Percentiles rank a stretch among this genome's conserved stretches.
Evolutionary conservation across 2,113 vertebrate species (phyloP).

Genomic region (Atractosteus spatula): DNA sequence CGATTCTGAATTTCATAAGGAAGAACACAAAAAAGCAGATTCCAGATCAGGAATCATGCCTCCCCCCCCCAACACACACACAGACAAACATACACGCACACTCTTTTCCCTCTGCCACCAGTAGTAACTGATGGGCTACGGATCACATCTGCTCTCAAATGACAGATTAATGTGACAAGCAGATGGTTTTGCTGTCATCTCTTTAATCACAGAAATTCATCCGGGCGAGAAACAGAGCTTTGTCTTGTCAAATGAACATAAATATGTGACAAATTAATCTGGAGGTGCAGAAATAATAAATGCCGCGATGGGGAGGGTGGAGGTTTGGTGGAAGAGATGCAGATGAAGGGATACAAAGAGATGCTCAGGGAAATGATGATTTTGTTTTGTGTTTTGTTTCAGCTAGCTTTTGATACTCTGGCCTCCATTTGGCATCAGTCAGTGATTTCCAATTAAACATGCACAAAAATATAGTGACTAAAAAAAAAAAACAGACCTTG

Average conservation of each 20-base stretch:
- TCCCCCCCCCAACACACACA: too few relatives aligned
- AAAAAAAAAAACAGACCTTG: too few relatives aligned
- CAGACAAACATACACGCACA: too few relatives aligned
- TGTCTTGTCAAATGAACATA: constrained; percentile 73
- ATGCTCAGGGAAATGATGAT: too few relatives aligned
- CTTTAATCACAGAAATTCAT: constrained; percentile 76
- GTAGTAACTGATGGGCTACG: constrained; percentile 67
- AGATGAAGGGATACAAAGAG: neutral
- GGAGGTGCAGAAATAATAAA: constrained; percentile 42
- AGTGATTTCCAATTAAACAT: too few relatives aligned
- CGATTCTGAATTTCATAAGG: too few relatives aligned
- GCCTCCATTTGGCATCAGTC: too few relatives aligned
- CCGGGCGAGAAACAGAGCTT: constrained; percentile 67
- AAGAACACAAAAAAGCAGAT: too few relatives aligned
- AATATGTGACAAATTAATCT: constrained; percentile 76
- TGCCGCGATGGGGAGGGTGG: neutral
- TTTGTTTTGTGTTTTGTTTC: too few relatives aligned
- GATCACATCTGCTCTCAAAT: constrained; percentile 64
- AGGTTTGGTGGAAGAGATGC: neutral
- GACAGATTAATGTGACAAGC: constrained; percentile 79
- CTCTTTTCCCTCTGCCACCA: constrained; percentile 8
- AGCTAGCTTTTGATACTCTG: too few relatives aligned
- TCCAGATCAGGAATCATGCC: too few relatives aligned
- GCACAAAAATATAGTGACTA: too few relatives aligned
- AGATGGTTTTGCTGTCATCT: constrained; percentile 77